phyloP scores from a whole-genome alignment of 2,113 vertebrate species.

The Oreotragus oreotragus region DNA sequence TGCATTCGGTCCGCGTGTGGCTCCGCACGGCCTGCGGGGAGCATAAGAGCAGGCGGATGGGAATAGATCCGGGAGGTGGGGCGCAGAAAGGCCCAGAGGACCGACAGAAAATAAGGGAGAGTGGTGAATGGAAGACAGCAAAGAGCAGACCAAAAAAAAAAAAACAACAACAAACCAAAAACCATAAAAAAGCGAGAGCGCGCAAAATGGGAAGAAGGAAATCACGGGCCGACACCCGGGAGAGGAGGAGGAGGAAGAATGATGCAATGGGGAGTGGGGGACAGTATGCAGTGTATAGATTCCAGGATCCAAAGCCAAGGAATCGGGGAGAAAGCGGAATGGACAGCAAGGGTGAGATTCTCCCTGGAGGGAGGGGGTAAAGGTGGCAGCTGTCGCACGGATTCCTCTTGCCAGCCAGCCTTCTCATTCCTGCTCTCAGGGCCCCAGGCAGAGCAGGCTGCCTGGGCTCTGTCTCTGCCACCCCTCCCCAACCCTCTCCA shows the following conservation, averaged over 20 bases:
- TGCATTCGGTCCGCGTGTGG: conserved; percentile 97
- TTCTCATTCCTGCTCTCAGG: conserved; percentile 11
- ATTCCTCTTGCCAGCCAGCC: not conserved
- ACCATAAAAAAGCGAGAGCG: not conserved
- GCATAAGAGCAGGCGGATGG: not conserved
- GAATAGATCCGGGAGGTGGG: fast-evolving
- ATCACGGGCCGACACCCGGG: not conserved
- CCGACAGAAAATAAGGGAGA: not conserved
- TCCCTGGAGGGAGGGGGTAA: not conserved
- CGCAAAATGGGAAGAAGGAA: not conserved
- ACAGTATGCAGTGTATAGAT: not conserved
- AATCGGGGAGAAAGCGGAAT: not conserved
- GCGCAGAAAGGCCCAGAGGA: not conserved
- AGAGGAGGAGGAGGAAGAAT: not conserved
- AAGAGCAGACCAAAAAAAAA: not conserved
- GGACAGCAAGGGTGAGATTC: not conserved
- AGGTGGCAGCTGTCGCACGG: not conserved
- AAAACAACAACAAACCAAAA: no score
- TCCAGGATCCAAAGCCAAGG: not conserved
- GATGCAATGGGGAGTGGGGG: no score
- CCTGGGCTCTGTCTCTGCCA: conserved; percentile 77
- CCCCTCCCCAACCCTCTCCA: conserved; percentile 50
- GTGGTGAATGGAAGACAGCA: fast-evolving
- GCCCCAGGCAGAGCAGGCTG: conserved; percentile 49
- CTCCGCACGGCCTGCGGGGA: conserved; percentile 90